These are phyloP conservation scores for Ancistrus triradiatus DNA, from an alignment of 2,113 vertebrate genomes.

Conservation along the genomic window DNA sequence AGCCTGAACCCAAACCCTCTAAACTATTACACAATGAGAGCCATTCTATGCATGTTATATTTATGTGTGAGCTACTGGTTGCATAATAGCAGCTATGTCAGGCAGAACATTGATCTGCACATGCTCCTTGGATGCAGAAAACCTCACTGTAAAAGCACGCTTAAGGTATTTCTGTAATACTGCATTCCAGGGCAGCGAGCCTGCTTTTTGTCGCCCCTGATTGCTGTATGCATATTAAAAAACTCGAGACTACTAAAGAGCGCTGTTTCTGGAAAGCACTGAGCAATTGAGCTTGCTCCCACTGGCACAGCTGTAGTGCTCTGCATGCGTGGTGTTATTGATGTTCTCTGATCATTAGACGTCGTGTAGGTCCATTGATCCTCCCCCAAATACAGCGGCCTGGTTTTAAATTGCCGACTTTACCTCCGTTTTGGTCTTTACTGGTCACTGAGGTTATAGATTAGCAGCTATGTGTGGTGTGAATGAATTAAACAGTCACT, in stretches of 20 bases:
- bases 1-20: too few species aligned
- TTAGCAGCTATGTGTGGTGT: background rate
- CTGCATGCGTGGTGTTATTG: conserved; percentile 3
- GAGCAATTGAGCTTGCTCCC: conserved; percentile 3
- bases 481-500: background rate
- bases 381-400: background rate
- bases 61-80: too few species aligned
- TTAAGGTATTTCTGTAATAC: too few species aligned
- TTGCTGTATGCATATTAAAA: conserved; percentile 42
- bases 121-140: too few species aligned
- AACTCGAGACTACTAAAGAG: conserved; percentile 28
- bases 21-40: too few species aligned
- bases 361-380: background rate
- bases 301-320: background rate
- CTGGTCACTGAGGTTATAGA: background rate
- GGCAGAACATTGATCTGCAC: too few species aligned
- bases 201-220: too few species aligned
- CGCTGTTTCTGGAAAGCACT: conserved; percentile 6
- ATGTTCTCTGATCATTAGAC: conserved; percentile 18
- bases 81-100: too few species aligned
- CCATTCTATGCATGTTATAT: too few species aligned
- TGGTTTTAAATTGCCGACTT: conserved; percentile 20
- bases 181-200: too few species aligned
- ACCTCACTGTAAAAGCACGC: too few species aligned
- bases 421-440: conserved; percentile 1